A percentile compares a stretch with the other conserved stretches of the same genome.
phyloP scores from a whole-genome alignment of 1,140 invertebrate genomes.

The Magallana gigas region DNA sequence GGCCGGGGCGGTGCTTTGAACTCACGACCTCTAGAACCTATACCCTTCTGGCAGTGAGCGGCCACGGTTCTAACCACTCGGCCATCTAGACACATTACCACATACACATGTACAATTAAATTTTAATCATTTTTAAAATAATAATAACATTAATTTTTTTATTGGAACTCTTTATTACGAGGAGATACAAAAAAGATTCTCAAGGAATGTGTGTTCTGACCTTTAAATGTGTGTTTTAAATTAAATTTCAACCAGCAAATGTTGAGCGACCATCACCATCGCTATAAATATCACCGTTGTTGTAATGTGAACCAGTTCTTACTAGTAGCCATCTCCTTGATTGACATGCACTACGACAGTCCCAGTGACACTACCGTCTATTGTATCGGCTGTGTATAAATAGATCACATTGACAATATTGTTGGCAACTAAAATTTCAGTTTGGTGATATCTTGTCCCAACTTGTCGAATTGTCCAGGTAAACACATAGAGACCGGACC shows the following conservation, averaged over 20 bases:
- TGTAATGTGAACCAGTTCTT: not conserved
- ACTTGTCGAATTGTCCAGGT: conserved; percentile 17
- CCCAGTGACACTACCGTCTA: not conserved
- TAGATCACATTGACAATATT: not conserved
- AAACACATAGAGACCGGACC: not conserved
- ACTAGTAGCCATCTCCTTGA: not conserved
- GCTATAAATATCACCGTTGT: not conserved
- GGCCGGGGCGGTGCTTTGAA: too few species aligned
- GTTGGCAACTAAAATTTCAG: not conserved
- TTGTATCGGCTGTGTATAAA: not conserved
- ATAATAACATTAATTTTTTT: too few species aligned
- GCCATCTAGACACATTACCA: too few species aligned
- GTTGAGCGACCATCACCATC: not conserved
- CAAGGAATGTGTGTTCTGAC: too few species aligned
- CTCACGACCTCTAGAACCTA: too few species aligned
- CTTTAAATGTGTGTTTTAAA: too few species aligned
- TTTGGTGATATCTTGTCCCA: not conserved
- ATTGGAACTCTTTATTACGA: too few species aligned
- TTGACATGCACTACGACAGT: not conserved
- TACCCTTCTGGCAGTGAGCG: too few species aligned
- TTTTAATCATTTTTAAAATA: too few species aligned
- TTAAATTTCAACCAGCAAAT: not conserved
- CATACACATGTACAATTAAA: too few species aligned
- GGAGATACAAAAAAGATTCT: too few species aligned
- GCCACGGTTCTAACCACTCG: too few species aligned